phyloP scores from a whole-genome alignment of 2,797 vertebrate genomes.

The Xerus rutilus region DNA sequence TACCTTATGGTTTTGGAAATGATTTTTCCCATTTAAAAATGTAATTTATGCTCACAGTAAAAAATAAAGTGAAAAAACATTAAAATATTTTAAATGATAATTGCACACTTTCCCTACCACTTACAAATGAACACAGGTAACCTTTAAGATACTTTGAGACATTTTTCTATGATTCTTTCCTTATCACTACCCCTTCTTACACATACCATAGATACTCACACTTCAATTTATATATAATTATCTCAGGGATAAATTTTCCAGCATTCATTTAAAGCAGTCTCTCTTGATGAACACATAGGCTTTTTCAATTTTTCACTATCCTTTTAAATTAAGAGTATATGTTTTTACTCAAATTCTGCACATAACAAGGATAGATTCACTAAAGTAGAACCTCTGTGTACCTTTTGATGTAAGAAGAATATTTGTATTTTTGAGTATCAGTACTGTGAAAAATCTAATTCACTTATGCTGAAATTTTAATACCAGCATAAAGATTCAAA shows the following conservation, averaged over 20 bases:
- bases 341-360: background rate
- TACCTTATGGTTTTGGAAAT: background rate
- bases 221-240: background rate
- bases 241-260: background rate
- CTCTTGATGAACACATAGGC: background rate
- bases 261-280: background rate
- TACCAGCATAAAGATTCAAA: slow-evolving; percentile 50
- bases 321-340: slow-evolving; percentile 18
- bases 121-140: background rate
- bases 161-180: background rate
- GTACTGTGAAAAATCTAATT: background rate
- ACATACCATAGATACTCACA: background rate
- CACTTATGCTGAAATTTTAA: slow-evolving; percentile 10
- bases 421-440: slow-evolving; percentile 39
- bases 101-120: background rate
- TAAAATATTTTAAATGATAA: slow-evolving; percentile 45
- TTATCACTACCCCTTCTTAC: background rate
- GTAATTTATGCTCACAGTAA: background rate
- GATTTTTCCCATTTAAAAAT: background rate
- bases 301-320: background rate
- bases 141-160: background rate
- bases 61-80: background rate
- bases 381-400: background rate
- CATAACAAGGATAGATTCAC: background rate
- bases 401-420: background rate